These are phyloP conservation scores for Trochalopteron elliotii DNA, from an alignment of 2,113 vertebrate species.

Conservation along the genomic window DNA sequence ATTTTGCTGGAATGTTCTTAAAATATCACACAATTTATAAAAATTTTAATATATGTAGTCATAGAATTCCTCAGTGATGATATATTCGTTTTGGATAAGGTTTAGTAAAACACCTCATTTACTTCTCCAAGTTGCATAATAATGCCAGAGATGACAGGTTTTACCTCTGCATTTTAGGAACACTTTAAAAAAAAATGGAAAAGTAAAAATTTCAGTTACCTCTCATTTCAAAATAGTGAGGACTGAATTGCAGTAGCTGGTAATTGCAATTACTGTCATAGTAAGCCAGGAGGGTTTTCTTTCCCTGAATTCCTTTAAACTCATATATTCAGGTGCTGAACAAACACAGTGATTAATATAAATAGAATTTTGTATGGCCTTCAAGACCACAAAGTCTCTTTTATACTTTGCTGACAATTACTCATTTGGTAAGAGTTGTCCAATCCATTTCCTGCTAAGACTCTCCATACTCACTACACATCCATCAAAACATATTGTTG, in stretches of 20 bases:
- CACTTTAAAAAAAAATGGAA: neutral
- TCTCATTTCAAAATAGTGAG: neutral
- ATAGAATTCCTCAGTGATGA: neutral
- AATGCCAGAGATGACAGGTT: neutral
- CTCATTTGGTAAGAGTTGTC: neutral
- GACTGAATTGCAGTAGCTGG: neutral
- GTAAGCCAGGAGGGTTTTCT: neutral
- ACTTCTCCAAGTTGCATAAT: neutral
- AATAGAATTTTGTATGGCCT: neutral
- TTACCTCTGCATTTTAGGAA: neutral
- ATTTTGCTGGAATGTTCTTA: neutral
- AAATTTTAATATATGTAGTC: neutral
- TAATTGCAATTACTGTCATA: neutral
- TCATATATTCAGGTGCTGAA: neutral
- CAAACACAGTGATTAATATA: neutral
- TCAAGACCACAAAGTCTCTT: neutral
- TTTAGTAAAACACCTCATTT: neutral
- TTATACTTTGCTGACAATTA: neutral
- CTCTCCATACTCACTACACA: neutral
- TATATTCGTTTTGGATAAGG: neutral
- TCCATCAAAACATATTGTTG: neutral
- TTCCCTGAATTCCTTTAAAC: neutral
- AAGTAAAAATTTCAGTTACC: neutral
- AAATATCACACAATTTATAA: neutral
- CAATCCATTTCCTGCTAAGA: neutral